Base-by-base conservation (phyloP, 2,797 vertebrate genomes). In the Lacerta agilis region DNA sequence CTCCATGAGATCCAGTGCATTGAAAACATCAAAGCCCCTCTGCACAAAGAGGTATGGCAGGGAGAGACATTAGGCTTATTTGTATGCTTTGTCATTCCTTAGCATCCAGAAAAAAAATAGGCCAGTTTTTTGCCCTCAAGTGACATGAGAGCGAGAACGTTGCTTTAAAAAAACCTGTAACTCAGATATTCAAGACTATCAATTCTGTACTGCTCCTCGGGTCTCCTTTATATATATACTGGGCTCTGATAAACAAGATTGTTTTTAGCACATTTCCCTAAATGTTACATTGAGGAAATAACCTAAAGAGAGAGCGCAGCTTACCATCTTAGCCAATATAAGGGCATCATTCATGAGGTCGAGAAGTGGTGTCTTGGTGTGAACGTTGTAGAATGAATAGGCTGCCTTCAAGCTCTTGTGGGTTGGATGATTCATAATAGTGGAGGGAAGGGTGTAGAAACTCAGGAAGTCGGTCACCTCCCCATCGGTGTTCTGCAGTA, bases 1-100 rank as follows among this genome's bases (percentile, higher is more conserved):
- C 96, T 99, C 98, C 99, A 99, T 99, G 95, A 99, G 98, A 97
- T 99, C 99, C 98, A 99, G 98, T 97, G 98, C 99, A 97, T 99
- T 99, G 96, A 99, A 99, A 94, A 99, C 99, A 0, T 99, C 99
- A 84, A 99, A 99, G 93, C 98, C 98, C 98, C 99, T 99, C 99
- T 99, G 97, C 58, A 75, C 0, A 87, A 77, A 36, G 86, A 43
- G 2, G 41, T 18, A 17, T 86, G 77, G 79, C 61, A 79, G 66
- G 49, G 0, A 3, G 79, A 89, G 45, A 75, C 64, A 45, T 72
- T 25, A 88, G 43, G 25, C 77, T 71, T 36, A 17, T 41, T n/a
- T 29, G 15, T 6, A 55, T 43, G 45, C n/a, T 79, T 36, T 43
- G 38, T 33, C 6, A 23, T 73, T 76, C 36, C 38, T 38, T 64